Evolutionary conservation across 2,888 invertebrate genomes (phyloP).

Genomic region (Oscheius sp.): DNA sequence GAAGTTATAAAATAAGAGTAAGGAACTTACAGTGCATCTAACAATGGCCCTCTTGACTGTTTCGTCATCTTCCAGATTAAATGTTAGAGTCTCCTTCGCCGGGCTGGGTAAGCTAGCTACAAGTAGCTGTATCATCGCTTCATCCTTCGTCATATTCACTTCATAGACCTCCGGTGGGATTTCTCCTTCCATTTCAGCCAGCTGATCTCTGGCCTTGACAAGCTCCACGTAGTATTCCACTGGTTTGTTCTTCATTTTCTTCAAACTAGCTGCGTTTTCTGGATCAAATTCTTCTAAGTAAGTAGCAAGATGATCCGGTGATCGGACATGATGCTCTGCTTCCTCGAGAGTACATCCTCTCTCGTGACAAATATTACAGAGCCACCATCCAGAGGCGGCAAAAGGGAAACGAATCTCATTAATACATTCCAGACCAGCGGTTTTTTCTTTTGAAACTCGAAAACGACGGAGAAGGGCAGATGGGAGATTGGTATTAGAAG

Average conservation of each 20-base stretch:
- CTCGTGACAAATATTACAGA: constrained; percentile 49
- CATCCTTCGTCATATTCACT: constrained; percentile 28
- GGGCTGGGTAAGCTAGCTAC: constrained; percentile 10
- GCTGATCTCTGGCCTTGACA: constrained; percentile 2
- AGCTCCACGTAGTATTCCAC: constrained; percentile 21
- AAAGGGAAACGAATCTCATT: constrained; percentile 36
- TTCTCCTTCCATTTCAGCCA: constrained; percentile 6
- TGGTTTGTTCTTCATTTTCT: not conserved
- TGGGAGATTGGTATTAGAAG: not conserved
- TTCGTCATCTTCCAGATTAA: not conserved
- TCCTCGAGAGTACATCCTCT: constrained; percentile 39
- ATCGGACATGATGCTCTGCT: constrained; percentile 45
- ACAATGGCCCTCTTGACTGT: constrained; percentile 22
- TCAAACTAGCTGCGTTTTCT: constrained; percentile 8
- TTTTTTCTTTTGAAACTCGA: constrained; percentile 13
- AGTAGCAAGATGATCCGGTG: constrained; percentile 37
- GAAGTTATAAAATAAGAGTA: no score
- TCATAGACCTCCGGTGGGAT: constrained; percentile 34
- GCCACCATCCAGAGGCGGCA: constrained; percentile 38
- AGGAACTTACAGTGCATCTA: constrained; percentile 15
- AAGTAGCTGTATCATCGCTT: constrained; percentile 34
- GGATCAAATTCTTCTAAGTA: constrained; percentile 36
- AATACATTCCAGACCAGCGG: constrained; percentile 35
- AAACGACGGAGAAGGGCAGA: constrained; percentile 11
- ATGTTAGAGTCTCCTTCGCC: not conserved